A percentile compares a stretch with the other conserved stretches of the same genome.
phyloP scores from a whole-genome alignment of 2,797 vertebrate species.

The Paguma larvata region DNA sequence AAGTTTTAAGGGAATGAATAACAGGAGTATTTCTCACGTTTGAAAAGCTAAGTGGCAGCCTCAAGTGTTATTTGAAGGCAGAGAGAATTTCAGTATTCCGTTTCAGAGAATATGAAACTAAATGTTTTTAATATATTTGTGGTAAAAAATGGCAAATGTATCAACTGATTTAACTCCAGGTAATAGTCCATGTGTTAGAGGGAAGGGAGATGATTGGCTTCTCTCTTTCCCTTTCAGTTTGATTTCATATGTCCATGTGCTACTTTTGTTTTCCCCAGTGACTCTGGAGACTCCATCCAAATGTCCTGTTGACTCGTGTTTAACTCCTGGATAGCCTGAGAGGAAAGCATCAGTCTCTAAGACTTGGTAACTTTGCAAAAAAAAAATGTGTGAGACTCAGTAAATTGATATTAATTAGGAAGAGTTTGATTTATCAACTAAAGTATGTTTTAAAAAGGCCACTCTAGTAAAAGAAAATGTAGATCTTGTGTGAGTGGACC shows the following conservation, averaged over 20 bases:
- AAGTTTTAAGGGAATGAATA: background rate
- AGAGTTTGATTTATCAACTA: background rate
- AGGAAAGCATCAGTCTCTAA: background rate
- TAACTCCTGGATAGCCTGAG: background rate
- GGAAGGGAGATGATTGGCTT: too few relatives aligned
- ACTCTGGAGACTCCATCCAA: background rate
- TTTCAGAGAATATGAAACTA: background rate
- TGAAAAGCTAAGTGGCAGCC: background rate
- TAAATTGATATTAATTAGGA: background rate
- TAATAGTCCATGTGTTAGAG: background rate
- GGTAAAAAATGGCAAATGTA: background rate
- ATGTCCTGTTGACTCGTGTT: background rate
- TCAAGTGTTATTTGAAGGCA: background rate
- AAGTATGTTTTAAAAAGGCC: conserved; percentile 46
- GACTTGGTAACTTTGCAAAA: background rate
- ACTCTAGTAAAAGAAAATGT: background rate
- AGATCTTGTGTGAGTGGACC: background rate
- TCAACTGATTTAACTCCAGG: background rate
- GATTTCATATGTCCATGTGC: background rate
- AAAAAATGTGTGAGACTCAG: background rate
- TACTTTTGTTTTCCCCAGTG: background rate
- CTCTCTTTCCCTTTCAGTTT: background rate
- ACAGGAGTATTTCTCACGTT: background rate
- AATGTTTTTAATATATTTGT: background rate
- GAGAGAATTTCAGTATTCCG: background rate